Conservation (phyloP, 2,113 vertebrate species). For the Protobothrops mucrosquamatus region DNA sequence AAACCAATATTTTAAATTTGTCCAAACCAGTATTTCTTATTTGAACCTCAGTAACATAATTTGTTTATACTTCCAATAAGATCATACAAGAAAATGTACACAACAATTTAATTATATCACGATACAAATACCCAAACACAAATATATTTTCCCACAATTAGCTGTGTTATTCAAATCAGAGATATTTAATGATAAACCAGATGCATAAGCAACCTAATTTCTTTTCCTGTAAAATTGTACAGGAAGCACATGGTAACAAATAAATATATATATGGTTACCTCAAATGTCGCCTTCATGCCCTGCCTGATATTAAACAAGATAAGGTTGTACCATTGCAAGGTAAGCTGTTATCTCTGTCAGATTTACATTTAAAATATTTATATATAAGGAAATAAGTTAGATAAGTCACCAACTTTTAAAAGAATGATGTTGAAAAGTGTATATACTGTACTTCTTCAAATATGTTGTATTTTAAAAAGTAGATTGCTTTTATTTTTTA, state of each 20-base stretch:
- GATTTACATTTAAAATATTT: neutral
- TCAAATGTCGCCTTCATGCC: neutral
- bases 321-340: neutral
- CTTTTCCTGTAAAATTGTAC: neutral
- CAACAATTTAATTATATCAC: neutral
- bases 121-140: neutral
- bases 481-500: neutral
- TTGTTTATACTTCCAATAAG: neutral
- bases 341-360: constrained; percentile 29
- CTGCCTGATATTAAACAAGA: neutral
- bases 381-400: neutral
- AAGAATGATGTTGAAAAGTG: neutral
- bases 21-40: neutral
- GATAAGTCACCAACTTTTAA: neutral
- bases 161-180: neutral
- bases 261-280: neutral
- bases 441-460: neutral
- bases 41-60: neutral
- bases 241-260: neutral
- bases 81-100: neutral
- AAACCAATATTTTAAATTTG: neutral
- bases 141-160: neutral
- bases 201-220: neutral
- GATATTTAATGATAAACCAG: neutral
- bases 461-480: neutral